These are phyloP conservation scores for Paraescarpia echinospica DNA, from an alignment of 1,140 invertebrate genomes.

Conservation along the genomic window DNA sequence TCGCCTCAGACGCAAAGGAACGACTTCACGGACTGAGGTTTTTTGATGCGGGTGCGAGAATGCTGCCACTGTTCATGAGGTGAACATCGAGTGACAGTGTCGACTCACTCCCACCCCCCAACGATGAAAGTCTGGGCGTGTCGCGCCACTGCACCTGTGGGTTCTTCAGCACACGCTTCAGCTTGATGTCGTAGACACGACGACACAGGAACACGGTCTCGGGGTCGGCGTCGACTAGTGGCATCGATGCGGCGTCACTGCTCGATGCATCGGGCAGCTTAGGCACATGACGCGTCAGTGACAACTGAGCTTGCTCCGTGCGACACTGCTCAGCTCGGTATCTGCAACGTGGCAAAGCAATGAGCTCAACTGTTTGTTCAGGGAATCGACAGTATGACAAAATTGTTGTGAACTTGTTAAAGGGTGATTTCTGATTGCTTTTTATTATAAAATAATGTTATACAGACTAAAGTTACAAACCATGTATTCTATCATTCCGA, in stretches of 20 bases:
- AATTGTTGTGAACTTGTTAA: background rate
- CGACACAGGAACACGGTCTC: constrained; percentile 93
- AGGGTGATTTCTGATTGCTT: background rate
- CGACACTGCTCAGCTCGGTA: constrained; percentile 67
- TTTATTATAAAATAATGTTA: too few relatives aligned
- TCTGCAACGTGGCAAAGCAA: background rate
- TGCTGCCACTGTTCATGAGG: background rate
- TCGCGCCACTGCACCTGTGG: constrained; percentile 37
- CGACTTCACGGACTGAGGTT: background rate
- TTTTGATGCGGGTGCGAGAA: background rate
- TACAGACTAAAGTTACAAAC: too few relatives aligned
- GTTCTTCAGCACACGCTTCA: constrained; percentile 65
- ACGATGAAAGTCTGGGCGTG: background rate
- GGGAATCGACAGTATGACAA: background rate
- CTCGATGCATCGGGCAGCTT: constrained; percentile 49
- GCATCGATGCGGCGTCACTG: constrained; percentile 1
- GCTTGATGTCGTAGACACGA: constrained; percentile 90
- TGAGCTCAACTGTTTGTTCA: background rate
- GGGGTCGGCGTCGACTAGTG: constrained; percentile 68
- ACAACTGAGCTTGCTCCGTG: constrained; percentile 66
- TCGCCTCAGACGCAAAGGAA: background rate
- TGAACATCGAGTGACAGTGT: background rate
- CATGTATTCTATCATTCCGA: too few relatives aligned
- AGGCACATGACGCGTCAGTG: constrained; percentile 64
- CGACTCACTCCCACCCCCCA: background rate